These are phyloP conservation scores for Theonella swinhoei DNA, from an alignment of 37 sponge, comb jelly and placozoan genomes.

Conservation along the genomic window DNA sequence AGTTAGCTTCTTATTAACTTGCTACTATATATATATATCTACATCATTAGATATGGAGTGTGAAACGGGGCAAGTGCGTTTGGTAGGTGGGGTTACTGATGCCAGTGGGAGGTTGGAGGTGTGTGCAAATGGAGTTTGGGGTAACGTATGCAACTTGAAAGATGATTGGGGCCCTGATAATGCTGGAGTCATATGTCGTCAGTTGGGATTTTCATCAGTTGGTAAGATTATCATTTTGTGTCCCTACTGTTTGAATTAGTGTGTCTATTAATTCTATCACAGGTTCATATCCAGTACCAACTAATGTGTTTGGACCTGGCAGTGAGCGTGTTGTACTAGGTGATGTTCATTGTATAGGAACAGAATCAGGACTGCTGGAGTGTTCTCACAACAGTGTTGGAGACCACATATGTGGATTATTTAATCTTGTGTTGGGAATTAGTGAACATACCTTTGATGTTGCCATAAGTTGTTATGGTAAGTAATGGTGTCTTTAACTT, in stretches of 20 bases:
- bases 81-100: background rate
- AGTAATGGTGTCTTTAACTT: too few relatives aligned
- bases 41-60: background rate
- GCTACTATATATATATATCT: too few relatives aligned
- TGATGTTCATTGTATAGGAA: background rate
- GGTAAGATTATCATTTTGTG: background rate
- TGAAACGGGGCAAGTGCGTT: background rate
- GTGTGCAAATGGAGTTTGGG: background rate
- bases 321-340: background rate
- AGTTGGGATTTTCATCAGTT: background rate
- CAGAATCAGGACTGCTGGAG: background rate
- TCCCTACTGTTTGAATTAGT: too few relatives aligned
- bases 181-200: background rate
- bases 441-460: too few relatives aligned
- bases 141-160: background rate
- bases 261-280: too few relatives aligned
- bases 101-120: background rate
- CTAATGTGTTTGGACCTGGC: background rate
- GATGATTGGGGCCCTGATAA: background rate
- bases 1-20: background rate
- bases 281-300: too few relatives aligned
- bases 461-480: too few relatives aligned
- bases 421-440: too few relatives aligned
- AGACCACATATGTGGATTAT: background rate
- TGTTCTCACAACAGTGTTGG: background rate